phyloP scores from a whole-genome alignment of 1,140 invertebrate species.

The Choristoneura fumiferana region DNA sequence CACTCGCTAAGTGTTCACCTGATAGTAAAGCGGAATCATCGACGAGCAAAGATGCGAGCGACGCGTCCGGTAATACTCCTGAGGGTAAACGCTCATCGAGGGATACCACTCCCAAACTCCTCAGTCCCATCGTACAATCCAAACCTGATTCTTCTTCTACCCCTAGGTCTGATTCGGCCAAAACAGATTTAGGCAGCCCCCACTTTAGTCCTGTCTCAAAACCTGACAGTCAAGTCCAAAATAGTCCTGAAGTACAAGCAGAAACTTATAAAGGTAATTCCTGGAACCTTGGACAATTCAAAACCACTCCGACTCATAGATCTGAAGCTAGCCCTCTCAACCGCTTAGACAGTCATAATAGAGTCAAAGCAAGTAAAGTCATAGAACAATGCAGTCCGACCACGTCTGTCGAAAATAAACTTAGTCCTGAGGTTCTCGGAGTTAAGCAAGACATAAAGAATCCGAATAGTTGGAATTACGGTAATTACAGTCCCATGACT shows the following conservation, averaged over 20 bases:
- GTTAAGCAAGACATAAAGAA: slow-evolving; percentile 67
- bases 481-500: slow-evolving; percentile 70
- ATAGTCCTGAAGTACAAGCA: slow-evolving; percentile 61
- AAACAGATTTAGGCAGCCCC: slow-evolving; percentile 63
- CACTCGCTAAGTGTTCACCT: slow-evolving; percentile 39
- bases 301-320: slow-evolving; percentile 63
- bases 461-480: slow-evolving; percentile 67
- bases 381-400: slow-evolving; percentile 71
- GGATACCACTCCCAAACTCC: slow-evolving; percentile 47
- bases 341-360: slow-evolving; percentile 61
- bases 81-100: slow-evolving; percentile 43
- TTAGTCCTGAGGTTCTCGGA: slow-evolving; percentile 59
- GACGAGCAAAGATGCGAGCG: slow-evolving; percentile 38
- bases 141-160: slow-evolving; percentile 71
- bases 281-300: slow-evolving; percentile 67
- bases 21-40: slow-evolving; percentile 39
- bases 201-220: slow-evolving; percentile 68
- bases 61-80: slow-evolving; percentile 31
- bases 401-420: slow-evolving; percentile 67
- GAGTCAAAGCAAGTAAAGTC: slow-evolving; percentile 60
- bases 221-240: slow-evolving; percentile 71
- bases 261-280: slow-evolving; percentile 58
- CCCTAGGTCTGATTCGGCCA: slow-evolving; percentile 56
- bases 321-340: slow-evolving; percentile 71
- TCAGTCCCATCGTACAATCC: slow-evolving; percentile 65